Conservation (phyloP, 2,113 vertebrate species). For the Scophthalmus maximus region DNA sequence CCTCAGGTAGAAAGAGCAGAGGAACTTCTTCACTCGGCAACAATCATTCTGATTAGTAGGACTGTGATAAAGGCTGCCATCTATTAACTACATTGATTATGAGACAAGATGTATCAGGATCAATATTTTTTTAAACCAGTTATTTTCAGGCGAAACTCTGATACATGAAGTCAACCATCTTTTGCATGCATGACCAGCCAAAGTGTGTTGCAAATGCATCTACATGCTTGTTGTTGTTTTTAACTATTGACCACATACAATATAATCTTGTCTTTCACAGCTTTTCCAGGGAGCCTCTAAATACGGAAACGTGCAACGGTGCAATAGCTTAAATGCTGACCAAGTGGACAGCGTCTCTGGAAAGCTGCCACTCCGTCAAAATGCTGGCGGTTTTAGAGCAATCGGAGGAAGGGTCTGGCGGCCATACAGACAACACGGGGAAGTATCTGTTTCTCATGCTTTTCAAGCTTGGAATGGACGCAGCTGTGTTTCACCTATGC, state of each 20-base stretch:
- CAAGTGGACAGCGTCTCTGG: background rate
- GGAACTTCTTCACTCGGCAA: no score
- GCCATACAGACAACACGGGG: slow-evolving; percentile 35
- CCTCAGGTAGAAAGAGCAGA: no score
- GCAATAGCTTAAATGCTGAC: background rate
- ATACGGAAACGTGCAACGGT: background rate
- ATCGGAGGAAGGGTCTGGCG: background rate
- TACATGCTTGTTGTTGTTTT: background rate
- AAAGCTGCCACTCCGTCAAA: background rate
- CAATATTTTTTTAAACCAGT: no score
- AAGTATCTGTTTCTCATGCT: slow-evolving; percentile 67
- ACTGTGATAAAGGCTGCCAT: no score
- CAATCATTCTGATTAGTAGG: no score
- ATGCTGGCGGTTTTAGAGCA: slow-evolving; percentile 72
- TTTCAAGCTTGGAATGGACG: slow-evolving; percentile 73
- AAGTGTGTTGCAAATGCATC: background rate
- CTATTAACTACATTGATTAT: background rate
- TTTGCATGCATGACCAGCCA: background rate
- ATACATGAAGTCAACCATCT: background rate
- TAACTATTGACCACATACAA: background rate
- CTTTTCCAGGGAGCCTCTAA: background rate
- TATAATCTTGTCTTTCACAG: slow-evolving; percentile 44
- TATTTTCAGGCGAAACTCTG: background rate
- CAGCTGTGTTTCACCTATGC: slow-evolving; percentile 37
- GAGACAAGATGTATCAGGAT: background rate